Evolutionary conservation across 1,140 invertebrate species (phyloP).

Genomic region (Pseudoatta argentina): DNA sequence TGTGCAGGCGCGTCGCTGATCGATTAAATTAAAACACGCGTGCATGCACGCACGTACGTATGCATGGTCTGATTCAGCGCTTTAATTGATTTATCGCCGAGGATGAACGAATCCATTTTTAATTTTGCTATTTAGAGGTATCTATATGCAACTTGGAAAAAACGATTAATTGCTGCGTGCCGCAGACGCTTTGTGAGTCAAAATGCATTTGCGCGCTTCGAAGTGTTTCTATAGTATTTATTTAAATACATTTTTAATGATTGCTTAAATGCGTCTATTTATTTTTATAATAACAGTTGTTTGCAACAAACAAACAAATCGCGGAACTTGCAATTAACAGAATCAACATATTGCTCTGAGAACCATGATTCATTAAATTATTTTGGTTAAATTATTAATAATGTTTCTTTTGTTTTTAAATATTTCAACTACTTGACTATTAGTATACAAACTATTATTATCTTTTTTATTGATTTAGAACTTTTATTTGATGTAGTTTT

Average conservation of each 20-base stretch:
- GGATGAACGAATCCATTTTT: conserved; percentile 65
- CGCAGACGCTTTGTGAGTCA: conserved; percentile 24
- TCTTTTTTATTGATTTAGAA: neutral
- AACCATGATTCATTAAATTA: neutral
- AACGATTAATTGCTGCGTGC: conserved; percentile 51
- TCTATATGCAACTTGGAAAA: conserved; percentile 1
- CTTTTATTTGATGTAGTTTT: neutral
- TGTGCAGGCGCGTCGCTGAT: conserved; percentile 12
- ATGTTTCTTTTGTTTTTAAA: neutral
- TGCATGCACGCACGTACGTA: conserved; percentile 7
- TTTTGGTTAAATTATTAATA: neutral
- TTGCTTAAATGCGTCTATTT: conserved; percentile 10
- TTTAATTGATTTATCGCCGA: conserved; percentile 68
- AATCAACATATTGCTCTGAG: neutral
- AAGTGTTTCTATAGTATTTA: conserved; percentile 35
- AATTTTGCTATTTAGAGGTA: conserved; percentile 72
- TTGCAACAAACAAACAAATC: neutral
- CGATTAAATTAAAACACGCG: conserved; percentile 63
- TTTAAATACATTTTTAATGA: conserved; percentile 28
- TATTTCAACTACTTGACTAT: neutral
- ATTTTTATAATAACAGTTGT: neutral
- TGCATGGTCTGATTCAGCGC: conserved; percentile 27
- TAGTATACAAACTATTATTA: neutral
- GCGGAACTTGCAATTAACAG: neutral
- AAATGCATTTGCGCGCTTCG: neutral